A percentile compares a stretch with the other conserved stretches of the same genome.
These are phyloP conservation scores for Cepaea hortensis DNA, from an alignment of 2,888 invertebrate species.

Conservation along the genomic window DNA sequence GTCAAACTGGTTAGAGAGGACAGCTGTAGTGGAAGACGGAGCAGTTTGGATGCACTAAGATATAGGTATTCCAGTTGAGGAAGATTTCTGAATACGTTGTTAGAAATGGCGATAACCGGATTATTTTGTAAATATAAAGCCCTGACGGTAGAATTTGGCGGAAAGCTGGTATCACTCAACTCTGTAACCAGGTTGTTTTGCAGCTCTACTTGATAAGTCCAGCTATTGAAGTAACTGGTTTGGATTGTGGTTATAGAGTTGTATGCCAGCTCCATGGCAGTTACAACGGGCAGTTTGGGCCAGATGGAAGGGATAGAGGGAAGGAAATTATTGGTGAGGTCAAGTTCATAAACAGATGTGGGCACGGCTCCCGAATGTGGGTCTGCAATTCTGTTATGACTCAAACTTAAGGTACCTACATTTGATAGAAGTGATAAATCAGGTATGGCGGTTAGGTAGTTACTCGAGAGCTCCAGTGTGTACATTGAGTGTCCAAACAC, in stretches of 20 bases:
- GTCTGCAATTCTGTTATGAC: neutral
- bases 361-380: neutral
- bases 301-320: neutral
- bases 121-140: neutral
- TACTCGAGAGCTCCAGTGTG: neutral
- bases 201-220: neutral
- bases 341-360: neutral
- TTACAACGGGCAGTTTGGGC: neutral
- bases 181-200: neutral
- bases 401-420: neutral
- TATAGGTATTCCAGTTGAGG: neutral
- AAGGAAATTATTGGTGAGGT: neutral
- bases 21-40: neutral
- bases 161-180: neutral
- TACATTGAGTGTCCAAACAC: neutral
- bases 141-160: neutral
- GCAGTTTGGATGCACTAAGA: neutral
- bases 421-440: neutral
- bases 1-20: neutral
- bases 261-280: neutral
- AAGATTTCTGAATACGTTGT: neutral
- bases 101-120: neutral
- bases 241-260: neutral
- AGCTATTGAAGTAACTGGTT: neutral
- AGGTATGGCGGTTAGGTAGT: neutral